Evolutionary conservation across 2,888 invertebrate genomes (phyloP).

Genomic region (Drosophila phalerata): DNA sequence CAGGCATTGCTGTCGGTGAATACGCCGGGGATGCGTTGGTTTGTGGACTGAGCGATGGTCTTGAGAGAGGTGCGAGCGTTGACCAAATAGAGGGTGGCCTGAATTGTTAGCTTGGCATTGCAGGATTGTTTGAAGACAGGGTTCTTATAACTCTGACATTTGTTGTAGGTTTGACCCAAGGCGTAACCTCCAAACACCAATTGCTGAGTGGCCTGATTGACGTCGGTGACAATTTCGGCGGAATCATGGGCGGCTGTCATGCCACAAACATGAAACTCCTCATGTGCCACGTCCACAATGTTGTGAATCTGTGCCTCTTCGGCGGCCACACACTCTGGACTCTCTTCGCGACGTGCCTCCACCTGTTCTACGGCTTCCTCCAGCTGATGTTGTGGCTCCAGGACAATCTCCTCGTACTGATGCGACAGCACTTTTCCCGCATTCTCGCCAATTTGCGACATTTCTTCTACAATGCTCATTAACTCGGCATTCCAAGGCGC

Average conservation of each 20-base stretch:
- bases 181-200: slow-evolving; percentile 68
- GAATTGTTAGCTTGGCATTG: slow-evolving; percentile 60
- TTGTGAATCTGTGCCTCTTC: slow-evolving; percentile 56
- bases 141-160: slow-evolving; percentile 64
- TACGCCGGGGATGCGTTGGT: slow-evolving; percentile 70
- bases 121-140: slow-evolving; percentile 52
- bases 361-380: slow-evolving; percentile 63
- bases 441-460: slow-evolving; percentile 53
- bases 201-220: slow-evolving; percentile 72
- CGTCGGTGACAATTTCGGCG: slow-evolving; percentile 69
- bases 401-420: slow-evolving; percentile 68
- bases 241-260: slow-evolving; percentile 69
- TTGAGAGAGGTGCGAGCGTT: slow-evolving; percentile 65
- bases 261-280: slow-evolving; percentile 66
- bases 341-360: slow-evolving; percentile 60
- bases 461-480: slow-evolving; percentile 49
- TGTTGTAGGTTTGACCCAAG: slow-evolving; percentile 54
- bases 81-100: slow-evolving; percentile 61
- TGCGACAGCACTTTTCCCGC: slow-evolving; percentile 58
- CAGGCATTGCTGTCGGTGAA: slow-evolving; percentile 65
- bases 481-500: slow-evolving; percentile 55
- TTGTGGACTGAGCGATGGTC: slow-evolving; percentile 67
- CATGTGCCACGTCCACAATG: slow-evolving; percentile 60
- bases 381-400: slow-evolving; percentile 70
- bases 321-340: slow-evolving; percentile 67